phyloP scores from a whole-genome alignment of 2,888 invertebrate species.

The Chelonus formosanus region DNA sequence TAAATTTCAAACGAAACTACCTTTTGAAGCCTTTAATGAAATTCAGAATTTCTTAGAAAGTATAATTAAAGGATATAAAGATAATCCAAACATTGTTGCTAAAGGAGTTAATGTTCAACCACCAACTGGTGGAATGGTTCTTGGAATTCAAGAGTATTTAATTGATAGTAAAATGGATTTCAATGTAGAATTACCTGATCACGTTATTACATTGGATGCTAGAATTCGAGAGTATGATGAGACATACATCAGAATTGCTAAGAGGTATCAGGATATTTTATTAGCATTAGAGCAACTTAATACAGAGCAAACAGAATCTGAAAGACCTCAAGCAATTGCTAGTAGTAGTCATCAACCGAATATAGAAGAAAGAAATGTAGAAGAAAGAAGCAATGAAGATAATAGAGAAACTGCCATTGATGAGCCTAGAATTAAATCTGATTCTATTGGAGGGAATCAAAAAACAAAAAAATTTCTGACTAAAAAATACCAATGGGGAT shows the following conservation, averaged over 20 bases:
- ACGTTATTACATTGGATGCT: constrained; percentile 69
- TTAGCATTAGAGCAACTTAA: constrained; percentile 46
- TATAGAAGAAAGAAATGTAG: too few relatives aligned
- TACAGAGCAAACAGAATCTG: constrained; percentile 23
- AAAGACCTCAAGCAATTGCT: constrained; percentile 6
- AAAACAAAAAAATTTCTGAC: neutral
- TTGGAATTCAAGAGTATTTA: constrained; percentile 66
- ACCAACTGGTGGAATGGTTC: constrained; percentile 66
- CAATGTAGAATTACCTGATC: constrained; percentile 68
- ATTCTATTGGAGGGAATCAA: neutral
- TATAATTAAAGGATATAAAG: constrained; percentile 47
- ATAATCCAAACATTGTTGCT: constrained; percentile 10
- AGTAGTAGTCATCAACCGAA: too few relatives aligned
- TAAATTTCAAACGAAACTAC: constrained; percentile 66
- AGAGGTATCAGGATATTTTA: constrained; percentile 61
- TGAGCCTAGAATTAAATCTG: neutral
- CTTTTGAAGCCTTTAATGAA: constrained; percentile 65
- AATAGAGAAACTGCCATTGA: constrained; percentile 11
- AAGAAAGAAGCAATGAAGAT: too few relatives aligned
- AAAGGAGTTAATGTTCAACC: constrained; percentile 60
- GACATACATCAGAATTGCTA: constrained; percentile 62
- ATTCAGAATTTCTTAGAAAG: constrained; percentile 53
- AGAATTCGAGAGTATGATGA: constrained; percentile 66
- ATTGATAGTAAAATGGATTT: constrained; percentile 57
- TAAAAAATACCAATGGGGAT: constrained; percentile 12